Percentiles rank a stretch among this genome's conserved stretches.
phyloP scores from a whole-genome alignment of 2,113 vertebrate genomes.

The Sciurus niger region DNA sequence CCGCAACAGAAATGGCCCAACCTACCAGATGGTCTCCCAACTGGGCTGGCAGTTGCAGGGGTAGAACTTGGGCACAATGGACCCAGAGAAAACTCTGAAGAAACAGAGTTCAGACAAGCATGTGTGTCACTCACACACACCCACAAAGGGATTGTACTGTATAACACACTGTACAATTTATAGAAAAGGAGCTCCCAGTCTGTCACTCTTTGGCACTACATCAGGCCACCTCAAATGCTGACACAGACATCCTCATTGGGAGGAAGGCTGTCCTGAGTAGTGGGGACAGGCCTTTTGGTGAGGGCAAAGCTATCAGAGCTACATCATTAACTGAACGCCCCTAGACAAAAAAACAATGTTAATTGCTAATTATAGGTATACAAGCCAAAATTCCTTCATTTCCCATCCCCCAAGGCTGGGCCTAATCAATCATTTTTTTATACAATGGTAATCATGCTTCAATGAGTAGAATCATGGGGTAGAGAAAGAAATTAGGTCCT shows the following conservation, averaged over 20 bases:
- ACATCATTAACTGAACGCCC: neutral
- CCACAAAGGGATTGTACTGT: neutral
- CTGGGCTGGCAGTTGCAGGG: neutral
- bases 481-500: constrained; percentile 8
- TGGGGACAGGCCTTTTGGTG: constrained; percentile 1
- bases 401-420: neutral
- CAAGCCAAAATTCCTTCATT: neutral
- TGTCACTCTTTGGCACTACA: constrained; percentile 40
- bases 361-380: neutral
- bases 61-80: neutral
- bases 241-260: neutral
- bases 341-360: neutral
- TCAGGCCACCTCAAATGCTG: constrained; percentile 9
- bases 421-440: neutral
- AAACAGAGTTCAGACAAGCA: neutral
- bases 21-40: neutral
- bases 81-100: too few species aligned
- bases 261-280: neutral
- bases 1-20: neutral
- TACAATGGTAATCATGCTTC: neutral
- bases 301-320: constrained; percentile 36
- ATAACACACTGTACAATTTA: neutral
- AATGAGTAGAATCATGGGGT: neutral
- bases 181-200: neutral
- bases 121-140: neutral